These are phyloP conservation scores for Psix sp. DNA, from an alignment of 1,140 invertebrate species.

Conservation along the genomic window DNA sequence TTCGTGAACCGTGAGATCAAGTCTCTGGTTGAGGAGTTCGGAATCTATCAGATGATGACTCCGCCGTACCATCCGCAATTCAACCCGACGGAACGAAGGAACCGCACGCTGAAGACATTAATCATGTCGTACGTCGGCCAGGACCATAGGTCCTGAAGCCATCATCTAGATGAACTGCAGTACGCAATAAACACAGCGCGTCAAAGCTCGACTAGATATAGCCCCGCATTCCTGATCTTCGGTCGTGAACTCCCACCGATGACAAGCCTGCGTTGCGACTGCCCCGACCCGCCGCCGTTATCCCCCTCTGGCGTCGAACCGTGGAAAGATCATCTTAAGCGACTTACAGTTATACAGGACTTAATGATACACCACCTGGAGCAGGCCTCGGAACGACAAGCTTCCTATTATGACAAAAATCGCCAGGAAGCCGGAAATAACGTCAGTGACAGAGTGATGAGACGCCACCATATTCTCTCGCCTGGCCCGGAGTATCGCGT, in stretches of 20 bases:
- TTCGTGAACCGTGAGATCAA: neutral
- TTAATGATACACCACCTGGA: neutral
- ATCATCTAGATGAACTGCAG: neutral
- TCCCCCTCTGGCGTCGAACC: neutral
- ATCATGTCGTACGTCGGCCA: neutral
- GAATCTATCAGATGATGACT: neutral
- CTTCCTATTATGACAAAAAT: neutral
- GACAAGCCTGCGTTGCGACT: neutral
- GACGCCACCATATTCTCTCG: neutral
- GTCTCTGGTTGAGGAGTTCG: neutral
- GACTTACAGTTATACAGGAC: neutral
- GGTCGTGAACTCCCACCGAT: neutral
- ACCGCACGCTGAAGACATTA: neutral
- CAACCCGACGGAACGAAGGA: conserved; percentile 1
- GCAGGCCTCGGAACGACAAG: neutral
- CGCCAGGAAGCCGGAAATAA: neutral
- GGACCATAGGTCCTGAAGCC: neutral
- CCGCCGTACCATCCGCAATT: neutral
- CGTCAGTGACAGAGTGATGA: neutral
- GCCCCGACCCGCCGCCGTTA: neutral
- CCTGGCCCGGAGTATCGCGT: neutral
- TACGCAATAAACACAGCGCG: conserved; percentile 6
- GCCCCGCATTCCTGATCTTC: neutral
- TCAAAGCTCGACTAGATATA: neutral
- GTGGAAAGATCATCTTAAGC: neutral